Evolutionary conservation across 2,797 vertebrate genomes (phyloP), one percentile per base, ranked within the genome.

Genomic region (Remorina albescens): DNA sequence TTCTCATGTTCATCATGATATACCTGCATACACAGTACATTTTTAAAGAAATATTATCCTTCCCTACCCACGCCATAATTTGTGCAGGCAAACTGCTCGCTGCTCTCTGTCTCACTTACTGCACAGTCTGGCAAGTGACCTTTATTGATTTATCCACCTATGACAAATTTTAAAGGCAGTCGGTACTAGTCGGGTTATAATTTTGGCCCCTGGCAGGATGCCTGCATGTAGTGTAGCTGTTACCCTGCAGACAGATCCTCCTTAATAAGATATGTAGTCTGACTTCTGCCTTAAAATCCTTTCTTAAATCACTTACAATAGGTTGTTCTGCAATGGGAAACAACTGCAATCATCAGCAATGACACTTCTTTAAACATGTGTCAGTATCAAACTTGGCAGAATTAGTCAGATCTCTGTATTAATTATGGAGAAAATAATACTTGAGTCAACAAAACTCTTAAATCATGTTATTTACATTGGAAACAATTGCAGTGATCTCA

Each of bases 401-500:
- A 77, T 69, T 53, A 76, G 56, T 54, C 69, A 65, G 46, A 72
- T 74, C 67, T 65, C 66, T 47, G 51, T 56, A 19, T 36, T 76
- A 76, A 80, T 76, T 78, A 81, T 41, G 59, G 54, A 50, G 61
- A 68, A 77, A 78, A 71, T 74, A 70, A 75, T 21, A 63, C 39
- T 58, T 11, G 34, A 74, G 66, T 66, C 44, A 80, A 74, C 76
- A 78, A 67, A 65, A 72, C 50, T 62, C 62, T 80, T 71, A 71
- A 88, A 61, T 66, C 41, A 49, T 50, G 57, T 63, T 71, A 74
- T 81, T 86, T 73, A 66, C 66, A 81, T 54, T 62, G 47, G 28
- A 71, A 81, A 63, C 25, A 44, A 64, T 30, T n/a, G 42, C 26
- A 58, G 37, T 64, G 28, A 65, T 74, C 26, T 73, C 36, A 67